Evolutionary conservation across 2,113 vertebrate species (phyloP).

Genomic region (Turnix velox): DNA sequence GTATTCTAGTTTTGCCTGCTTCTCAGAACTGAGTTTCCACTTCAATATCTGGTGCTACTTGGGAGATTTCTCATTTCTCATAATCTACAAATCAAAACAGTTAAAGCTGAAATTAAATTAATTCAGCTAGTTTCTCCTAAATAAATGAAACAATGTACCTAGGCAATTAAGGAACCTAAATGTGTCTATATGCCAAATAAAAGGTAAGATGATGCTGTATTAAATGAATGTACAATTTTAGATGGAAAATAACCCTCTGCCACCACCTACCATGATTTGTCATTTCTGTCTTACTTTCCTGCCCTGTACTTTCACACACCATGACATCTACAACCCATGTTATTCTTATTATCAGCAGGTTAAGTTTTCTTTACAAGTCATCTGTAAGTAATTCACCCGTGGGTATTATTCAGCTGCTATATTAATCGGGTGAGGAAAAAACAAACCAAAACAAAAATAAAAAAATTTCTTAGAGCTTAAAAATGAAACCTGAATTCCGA

Average conservation of each 20-base stretch:
- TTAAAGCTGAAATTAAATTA: background rate
- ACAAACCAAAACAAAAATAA: background rate
- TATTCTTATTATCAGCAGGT: background rate
- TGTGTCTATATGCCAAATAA: background rate
- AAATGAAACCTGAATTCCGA: background rate
- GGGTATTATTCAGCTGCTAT: background rate
- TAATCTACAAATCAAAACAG: background rate
- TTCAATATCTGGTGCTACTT: background rate
- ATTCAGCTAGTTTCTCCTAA: background rate
- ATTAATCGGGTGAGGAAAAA: background rate
- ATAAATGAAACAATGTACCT: background rate
- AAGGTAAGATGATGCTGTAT: background rate
- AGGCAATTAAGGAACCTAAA: background rate
- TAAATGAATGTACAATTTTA: background rate
- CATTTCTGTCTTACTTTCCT: background rate
- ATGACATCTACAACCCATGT: background rate
- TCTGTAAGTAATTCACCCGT: background rate
- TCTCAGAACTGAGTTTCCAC: background rate
- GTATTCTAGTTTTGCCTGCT: background rate
- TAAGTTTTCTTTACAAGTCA: constrained; percentile 15
- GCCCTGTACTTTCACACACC: background rate
- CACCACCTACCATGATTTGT: background rate
- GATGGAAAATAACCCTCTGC: background rate
- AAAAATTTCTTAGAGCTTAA: background rate
- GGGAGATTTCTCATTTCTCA: background rate